These are phyloP conservation scores for Apis dorsata DNA, from an alignment of 1,140 invertebrate species.

Conservation along the genomic window DNA sequence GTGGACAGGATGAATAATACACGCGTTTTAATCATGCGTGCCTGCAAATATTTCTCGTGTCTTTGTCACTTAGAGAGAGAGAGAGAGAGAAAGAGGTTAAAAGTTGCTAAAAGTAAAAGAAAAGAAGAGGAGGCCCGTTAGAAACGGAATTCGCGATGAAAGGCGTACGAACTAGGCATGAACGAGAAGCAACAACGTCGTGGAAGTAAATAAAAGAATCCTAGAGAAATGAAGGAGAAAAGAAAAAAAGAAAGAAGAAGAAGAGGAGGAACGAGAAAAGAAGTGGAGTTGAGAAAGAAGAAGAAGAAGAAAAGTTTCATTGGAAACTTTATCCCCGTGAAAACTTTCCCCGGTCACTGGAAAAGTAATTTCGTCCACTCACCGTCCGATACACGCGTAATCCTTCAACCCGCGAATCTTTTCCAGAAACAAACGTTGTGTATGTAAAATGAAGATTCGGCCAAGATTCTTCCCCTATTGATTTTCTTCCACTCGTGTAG, in stretches of 20 bases:
- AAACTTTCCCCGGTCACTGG: constrained; percentile 35
- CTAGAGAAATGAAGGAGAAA: no score
- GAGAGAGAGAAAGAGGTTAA: neutral
- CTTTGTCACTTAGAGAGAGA: no score
- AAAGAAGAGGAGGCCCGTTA: no score
- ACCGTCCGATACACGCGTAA: constrained; percentile 8
- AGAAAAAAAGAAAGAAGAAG: no score
- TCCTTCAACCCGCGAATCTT: neutral
- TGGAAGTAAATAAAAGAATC: no score
- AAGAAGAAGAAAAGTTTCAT: neutral
- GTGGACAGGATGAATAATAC: neutral
- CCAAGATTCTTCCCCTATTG: no score
- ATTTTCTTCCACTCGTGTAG: no score
- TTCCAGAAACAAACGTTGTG: neutral
- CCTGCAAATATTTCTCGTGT: neutral
- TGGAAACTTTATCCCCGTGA: constrained; percentile 43
- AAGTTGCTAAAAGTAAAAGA: neutral
- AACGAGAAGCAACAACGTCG: neutral
- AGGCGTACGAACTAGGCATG: neutral
- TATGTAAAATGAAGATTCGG: neutral
- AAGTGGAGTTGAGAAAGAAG: neutral
- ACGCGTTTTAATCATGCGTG: constrained; percentile 28
- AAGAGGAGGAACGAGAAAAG: neutral
- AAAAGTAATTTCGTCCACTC: constrained; percentile 44
- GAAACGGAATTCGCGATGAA: neutral